These are phyloP conservation scores for Copidosoma floridanum DNA, from an alignment of 1,140 invertebrate genomes.

Conservation along the genomic window DNA sequence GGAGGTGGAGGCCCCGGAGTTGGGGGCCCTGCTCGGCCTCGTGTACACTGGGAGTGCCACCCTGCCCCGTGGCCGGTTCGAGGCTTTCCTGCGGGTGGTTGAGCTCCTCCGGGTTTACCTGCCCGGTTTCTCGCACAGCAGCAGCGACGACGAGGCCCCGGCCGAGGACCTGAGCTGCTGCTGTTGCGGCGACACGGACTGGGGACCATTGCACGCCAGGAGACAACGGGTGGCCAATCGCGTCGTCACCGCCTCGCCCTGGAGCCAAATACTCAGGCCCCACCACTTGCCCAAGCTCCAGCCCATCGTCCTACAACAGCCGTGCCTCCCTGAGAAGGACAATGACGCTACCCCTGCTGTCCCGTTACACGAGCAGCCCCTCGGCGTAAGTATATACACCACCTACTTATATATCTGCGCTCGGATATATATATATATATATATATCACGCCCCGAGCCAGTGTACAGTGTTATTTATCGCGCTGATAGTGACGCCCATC, in stretches of 20 bases:
- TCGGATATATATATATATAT: background rate
- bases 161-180: constrained; percentile 33
- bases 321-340: too few species aligned
- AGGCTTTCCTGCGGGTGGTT: constrained; percentile 59
- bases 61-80: constrained; percentile 57
- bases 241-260: constrained; percentile 49
- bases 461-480: too few species aligned
- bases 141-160: too few species aligned
- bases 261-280: constrained; percentile 43
- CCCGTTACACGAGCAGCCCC: too few species aligned
- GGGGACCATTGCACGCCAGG: constrained; percentile 30
- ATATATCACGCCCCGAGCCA: background rate
- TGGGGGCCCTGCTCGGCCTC: constrained; percentile 61
- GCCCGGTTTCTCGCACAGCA: constrained; percentile 38
- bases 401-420: background rate
- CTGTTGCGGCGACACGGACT: too few species aligned
- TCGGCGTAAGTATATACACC: too few species aligned
- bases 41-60: constrained; percentile 63
- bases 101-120: constrained; percentile 56
- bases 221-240: constrained; percentile 46
- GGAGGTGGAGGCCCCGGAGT: constrained; percentile 59
- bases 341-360: too few species aligned
- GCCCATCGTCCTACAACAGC: constrained; percentile 29
- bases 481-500: too few species aligned
- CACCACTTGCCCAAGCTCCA: constrained; percentile 44